These are phyloP conservation scores for Peromyscus polionotus DNA, from an alignment of 2,113 vertebrate genomes.

Conservation along the genomic window DNA sequence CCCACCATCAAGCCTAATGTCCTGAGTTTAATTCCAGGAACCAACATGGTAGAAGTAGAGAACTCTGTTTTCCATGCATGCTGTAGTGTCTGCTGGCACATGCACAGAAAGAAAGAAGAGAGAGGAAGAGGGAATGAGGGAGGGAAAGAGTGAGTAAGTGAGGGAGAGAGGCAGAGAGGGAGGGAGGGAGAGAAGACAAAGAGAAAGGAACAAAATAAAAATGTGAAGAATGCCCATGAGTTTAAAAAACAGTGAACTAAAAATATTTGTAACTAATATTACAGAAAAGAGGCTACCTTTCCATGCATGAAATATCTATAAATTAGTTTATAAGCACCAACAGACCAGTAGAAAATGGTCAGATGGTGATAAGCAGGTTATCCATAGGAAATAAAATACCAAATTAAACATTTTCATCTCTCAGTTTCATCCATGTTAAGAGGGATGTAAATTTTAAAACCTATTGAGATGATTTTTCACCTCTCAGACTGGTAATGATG, in stretches of 20 bases:
- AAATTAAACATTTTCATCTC: slow-evolving; percentile 9
- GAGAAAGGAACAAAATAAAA: not conserved
- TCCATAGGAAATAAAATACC: slow-evolving; percentile 35
- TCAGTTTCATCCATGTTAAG: slow-evolving; percentile 44
- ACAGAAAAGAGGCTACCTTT: slow-evolving; percentile 16
- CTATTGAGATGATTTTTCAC: not conserved
- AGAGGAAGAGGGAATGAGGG: no score
- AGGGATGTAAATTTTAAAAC: slow-evolving; percentile 51
- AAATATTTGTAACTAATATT: not conserved
- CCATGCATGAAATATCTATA: not conserved
- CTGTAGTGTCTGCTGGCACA: not conserved
- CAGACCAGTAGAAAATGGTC: not conserved
- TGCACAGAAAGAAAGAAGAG: not conserved
- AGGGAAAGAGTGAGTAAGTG: no score
- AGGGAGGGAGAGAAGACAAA: not conserved
- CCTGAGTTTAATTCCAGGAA: not conserved
- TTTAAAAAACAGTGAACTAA: not conserved
- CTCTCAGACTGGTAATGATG: not conserved
- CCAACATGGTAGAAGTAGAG: not conserved
- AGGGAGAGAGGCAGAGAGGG: not conserved
- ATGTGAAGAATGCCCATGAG: not conserved
- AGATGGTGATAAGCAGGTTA: not conserved
- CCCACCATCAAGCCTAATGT: not conserved
- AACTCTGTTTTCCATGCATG: not conserved
- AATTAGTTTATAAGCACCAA: not conserved